Base-by-base conservation (phyloP, 2,113 vertebrate species). In the Caranx ignobilis region DNA sequence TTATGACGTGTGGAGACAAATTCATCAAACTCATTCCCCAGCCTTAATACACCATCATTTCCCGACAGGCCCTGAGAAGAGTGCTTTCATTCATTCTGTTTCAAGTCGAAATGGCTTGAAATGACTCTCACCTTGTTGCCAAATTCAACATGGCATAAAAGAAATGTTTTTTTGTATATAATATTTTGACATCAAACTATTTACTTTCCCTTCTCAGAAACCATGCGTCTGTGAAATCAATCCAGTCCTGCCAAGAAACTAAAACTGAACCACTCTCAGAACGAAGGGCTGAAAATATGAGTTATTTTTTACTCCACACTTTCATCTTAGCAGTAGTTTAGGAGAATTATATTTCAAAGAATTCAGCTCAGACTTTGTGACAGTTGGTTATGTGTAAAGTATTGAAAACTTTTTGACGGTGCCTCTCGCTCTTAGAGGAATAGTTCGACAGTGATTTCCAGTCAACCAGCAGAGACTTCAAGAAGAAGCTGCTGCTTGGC, bases 381-480 rank as follows among this genome's bases (percentile, higher is more conserved):
- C 57, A 60, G 79, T 15, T 73, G 4, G 0, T 65, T 68, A 63
- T 21, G 37, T 35, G 2, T n/a, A 21, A 47, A 19, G 3, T 6
- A 77, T 57, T 72, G 62, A 7, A 56, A n/a, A 67, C 37, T 54
- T 65, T 68, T 48, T 71, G 0, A 34, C 21, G 5, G 50, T 43
- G 8, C 34, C 31, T 19, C 31, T n/a, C 45, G 12, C 13, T 47
- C 15, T 47, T 5, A 47, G 18, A 39, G 4, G 26, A 74, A 13
- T 32, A 52, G 4, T 31, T 41, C 9, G 16, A 69, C 21, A 69
- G 50, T 2, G 59, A 56, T 26, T 34, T 43, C 26, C n/a, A 4
- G 21, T 18, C 5, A 48, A 48, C 47, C 47, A n/a, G 19, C 8
- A 21, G 19, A 52, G 50, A 52, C 50, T 15, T 15, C 55, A 3